A percentile compares a stretch with the other conserved stretches of the same genome.
Conservation (phyloP, 2,888 invertebrate genomes). For the Hermaeophaga mercurialis region DNA sequence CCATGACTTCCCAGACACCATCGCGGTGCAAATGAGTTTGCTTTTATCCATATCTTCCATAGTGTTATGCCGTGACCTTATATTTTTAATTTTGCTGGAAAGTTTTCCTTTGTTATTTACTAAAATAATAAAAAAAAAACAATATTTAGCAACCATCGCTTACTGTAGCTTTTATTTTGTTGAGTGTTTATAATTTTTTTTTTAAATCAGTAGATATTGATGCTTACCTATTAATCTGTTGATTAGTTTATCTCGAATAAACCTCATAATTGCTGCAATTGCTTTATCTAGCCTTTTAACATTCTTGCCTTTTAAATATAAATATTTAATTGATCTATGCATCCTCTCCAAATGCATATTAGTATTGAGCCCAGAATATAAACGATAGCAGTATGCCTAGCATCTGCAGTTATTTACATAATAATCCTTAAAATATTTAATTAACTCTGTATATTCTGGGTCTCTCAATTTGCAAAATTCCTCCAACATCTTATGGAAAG, state of each 20-base stretch:
- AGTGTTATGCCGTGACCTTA: too few relatives aligned
- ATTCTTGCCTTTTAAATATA: constrained; percentile 40
- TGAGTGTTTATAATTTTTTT: too few relatives aligned
- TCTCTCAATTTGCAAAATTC: constrained; percentile 28
- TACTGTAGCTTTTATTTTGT: too few relatives aligned
- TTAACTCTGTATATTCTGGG: constrained; percentile 32
- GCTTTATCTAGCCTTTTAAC: constrained; percentile 41
- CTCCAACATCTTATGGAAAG: constrained; percentile 33
- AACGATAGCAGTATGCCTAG: constrained; percentile 41
- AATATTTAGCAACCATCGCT: too few relatives aligned
- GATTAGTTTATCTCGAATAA: constrained; percentile 38
- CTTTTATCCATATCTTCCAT: too few relatives aligned
- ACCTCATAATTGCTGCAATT: constrained; percentile 37
- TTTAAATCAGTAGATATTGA: too few relatives aligned
- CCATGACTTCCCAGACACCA: too few relatives aligned
- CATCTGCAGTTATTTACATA: constrained; percentile 30
- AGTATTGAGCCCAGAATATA: constrained; percentile 38
- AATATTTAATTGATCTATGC: constrained; percentile 35
- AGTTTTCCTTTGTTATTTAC: too few relatives aligned
- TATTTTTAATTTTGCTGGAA: too few relatives aligned
- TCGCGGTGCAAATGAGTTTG: too few relatives aligned
- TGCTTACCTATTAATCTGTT: constrained; percentile 22
- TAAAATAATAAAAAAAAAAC: too few relatives aligned
- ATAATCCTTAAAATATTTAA: constrained; percentile 36
- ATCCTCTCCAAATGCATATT: too few relatives aligned